Conservation (phyloP, 2,113 vertebrate species). For the Tricholaema leucomelas region DNA sequence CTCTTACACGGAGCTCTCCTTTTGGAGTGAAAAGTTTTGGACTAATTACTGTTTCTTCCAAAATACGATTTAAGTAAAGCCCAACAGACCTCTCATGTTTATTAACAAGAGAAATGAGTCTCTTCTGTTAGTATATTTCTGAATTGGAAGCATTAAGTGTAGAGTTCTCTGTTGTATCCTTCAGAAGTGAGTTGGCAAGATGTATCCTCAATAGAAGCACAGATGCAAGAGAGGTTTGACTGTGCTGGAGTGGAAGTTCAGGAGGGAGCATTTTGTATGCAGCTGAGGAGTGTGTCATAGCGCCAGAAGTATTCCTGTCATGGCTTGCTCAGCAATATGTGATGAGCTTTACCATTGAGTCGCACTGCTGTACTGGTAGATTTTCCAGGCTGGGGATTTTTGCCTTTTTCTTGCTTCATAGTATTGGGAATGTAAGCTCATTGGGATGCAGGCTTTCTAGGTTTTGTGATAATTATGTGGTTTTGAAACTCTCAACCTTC, state of each 20-base stretch:
- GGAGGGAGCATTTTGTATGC: background rate
- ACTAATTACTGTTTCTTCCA: background rate
- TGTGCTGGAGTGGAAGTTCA: fast-evolving
- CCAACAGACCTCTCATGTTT: background rate
- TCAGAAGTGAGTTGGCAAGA: background rate
- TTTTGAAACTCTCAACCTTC: background rate
- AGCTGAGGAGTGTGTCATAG: background rate
- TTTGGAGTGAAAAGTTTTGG: background rate
- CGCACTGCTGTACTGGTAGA: fast-evolving
- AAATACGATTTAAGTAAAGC: background rate
- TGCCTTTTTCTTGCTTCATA: background rate
- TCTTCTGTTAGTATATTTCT: background rate
- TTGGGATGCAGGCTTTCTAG: background rate
- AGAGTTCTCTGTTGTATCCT: background rate
- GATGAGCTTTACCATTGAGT: background rate
- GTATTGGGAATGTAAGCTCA: background rate
- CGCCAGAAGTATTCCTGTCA: background rate
- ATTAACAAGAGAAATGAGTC: background rate
- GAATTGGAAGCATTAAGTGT: background rate
- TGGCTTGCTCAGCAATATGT: fast-evolving
- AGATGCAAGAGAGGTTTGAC: background rate
- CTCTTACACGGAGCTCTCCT: background rate
- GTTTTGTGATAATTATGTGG: background rate
- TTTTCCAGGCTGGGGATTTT: background rate
- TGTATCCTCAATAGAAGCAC: fast-evolving